These are phyloP conservation scores for Ceratosolen fusciceps DNA, from an alignment of 1,140 invertebrate genomes.

Conservation along the genomic window DNA sequence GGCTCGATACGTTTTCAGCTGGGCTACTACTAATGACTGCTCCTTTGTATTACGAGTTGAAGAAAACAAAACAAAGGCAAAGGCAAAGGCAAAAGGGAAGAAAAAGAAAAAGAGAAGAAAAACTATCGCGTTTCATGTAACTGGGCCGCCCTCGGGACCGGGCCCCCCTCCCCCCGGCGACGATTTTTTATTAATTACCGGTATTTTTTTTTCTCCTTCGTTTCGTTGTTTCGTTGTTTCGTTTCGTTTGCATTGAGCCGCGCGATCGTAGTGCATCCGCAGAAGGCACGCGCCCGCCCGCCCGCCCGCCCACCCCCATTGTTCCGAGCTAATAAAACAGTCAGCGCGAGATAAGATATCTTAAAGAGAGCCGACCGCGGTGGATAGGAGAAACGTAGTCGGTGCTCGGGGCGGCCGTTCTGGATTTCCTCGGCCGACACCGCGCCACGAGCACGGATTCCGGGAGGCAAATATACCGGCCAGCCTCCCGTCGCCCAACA, in stretches of 20 bases:
- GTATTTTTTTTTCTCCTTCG: neutral
- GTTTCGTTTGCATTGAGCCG: neutral
- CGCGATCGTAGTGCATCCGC: conserved; percentile 17
- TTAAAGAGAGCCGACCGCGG: neutral
- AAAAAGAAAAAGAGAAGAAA: too few relatives aligned
- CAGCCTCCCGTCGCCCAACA: neutral
- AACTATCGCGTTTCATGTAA: neutral
- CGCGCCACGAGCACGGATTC: neutral
- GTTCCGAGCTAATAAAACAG: conserved; percentile 33
- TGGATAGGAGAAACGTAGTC: neutral
- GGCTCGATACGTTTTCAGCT: conserved; percentile 15
- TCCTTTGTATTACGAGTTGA: conserved; percentile 21
- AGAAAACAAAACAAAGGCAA: too few relatives aligned
- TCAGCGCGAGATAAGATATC: conserved; percentile 32
- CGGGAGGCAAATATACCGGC: neutral
- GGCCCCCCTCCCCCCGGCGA: neutral
- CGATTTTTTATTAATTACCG: conserved; percentile 19
- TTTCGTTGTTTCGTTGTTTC: too few relatives aligned
- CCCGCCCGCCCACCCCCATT: conserved; percentile 13
- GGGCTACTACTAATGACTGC: conserved; percentile 30
- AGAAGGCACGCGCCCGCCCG: neutral
- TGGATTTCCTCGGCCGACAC: too few relatives aligned
- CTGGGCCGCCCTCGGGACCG: too few relatives aligned
- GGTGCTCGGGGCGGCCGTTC: too few relatives aligned
- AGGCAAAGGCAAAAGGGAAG: too few relatives aligned